phyloP scores from a whole-genome alignment of 2,113 vertebrate species.

The Elaphurus davidianus region DNA sequence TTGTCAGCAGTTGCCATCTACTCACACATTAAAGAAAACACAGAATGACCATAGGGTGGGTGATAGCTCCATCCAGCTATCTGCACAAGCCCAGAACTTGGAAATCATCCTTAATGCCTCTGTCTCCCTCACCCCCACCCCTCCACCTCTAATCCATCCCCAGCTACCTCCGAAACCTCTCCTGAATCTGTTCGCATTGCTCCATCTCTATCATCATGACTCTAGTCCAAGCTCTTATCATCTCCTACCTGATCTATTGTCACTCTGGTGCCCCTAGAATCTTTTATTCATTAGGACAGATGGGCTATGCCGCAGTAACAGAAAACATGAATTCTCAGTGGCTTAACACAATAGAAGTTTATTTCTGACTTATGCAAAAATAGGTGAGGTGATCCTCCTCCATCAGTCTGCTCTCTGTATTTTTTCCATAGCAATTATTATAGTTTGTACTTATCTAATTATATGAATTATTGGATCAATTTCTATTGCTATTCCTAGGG shows the following conservation, averaged over 20 bases:
- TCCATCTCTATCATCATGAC: background rate
- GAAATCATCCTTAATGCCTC: background rate
- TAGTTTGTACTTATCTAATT: background rate
- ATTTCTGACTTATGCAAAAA: background rate
- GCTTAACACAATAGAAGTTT: background rate
- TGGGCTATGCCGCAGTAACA: background rate
- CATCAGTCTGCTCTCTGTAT: background rate
- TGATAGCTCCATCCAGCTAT: background rate
- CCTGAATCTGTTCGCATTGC: background rate
- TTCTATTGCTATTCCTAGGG: background rate
- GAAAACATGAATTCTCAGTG: background rate
- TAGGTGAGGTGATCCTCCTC: background rate
- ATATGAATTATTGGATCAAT: background rate
- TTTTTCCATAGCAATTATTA: background rate
- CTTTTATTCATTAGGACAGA: background rate
- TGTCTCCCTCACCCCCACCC: background rate
- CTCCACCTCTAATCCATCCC: background rate
- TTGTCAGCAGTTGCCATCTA: background rate
- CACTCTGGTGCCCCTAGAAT: background rate
- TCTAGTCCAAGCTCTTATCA: background rate
- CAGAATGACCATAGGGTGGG: background rate
- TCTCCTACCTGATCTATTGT: background rate
- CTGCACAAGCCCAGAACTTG: background rate
- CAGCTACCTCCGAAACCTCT: background rate
- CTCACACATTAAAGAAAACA: background rate